A percentile compares a stretch with the other conserved stretches of the same genome.
Evolutionary conservation across 1,140 invertebrate genomes (phyloP).

Genomic region (Mycetomoellerius zeteki): DNA sequence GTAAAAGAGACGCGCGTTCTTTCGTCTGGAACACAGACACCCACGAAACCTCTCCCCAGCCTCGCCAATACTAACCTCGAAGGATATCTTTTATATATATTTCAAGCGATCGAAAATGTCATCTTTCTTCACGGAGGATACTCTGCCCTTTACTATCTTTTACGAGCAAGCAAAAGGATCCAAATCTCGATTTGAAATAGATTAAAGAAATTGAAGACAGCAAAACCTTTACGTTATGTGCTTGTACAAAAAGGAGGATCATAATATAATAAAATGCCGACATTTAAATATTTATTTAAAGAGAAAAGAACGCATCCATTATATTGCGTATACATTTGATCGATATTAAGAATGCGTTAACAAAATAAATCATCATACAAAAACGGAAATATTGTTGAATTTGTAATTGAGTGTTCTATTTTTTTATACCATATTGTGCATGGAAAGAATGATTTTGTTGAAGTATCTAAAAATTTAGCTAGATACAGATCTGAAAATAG

Average conservation of each 20-base stretch:
- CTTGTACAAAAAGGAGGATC: not conserved
- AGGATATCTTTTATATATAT: conserved; percentile 64
- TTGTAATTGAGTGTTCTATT: not conserved
- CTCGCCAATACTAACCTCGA: conserved; percentile 15
- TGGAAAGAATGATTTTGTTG: too few species aligned
- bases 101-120: conserved; percentile 70
- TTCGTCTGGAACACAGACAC: conserved; percentile 47
- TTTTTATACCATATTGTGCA: not conserved
- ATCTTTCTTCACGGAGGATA: conserved; percentile 28
- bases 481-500: too few species aligned
- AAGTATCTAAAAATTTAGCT: too few species aligned
- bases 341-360: not conserved
- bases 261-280: not conserved
- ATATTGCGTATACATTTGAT: not conserved
- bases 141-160: conserved; percentile 50
- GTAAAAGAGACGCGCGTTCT: conserved; percentile 42
- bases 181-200: conserved; percentile 60
- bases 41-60: conserved; percentile 33
- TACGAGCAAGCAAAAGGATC: conserved; percentile 28
- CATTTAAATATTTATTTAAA: conserved; percentile 40
- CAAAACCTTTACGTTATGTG: not conserved
- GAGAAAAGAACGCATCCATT: not conserved
- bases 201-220: conserved; percentile 66
- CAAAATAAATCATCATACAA: not conserved
- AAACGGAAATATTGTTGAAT: not conserved